Conservation (phyloP, 2,113 vertebrate genomes). For the Myrmecophaga tridactyla region DNA sequence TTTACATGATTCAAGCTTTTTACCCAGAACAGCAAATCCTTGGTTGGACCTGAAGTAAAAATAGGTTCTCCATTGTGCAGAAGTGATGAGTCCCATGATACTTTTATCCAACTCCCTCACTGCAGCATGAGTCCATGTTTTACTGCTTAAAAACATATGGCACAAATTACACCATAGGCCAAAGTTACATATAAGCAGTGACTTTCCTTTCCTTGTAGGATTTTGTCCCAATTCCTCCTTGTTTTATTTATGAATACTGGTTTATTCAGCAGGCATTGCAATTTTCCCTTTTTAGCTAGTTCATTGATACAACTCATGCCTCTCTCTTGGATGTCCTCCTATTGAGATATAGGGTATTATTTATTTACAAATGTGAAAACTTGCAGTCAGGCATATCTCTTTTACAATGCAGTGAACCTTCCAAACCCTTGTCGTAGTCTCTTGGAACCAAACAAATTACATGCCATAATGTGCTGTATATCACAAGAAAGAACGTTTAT, state of each 20-base stretch:
- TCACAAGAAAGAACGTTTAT: slow-evolving; percentile 71
- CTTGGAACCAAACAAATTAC: slow-evolving; percentile 81
- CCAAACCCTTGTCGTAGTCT: slow-evolving; percentile 79
- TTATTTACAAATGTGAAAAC: slow-evolving; percentile 73
- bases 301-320: not conserved
- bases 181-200: not conserved
- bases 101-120: not conserved
- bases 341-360: slow-evolving; percentile 41
- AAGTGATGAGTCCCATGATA: slow-evolving; percentile 28
- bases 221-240: not conserved
- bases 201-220: not conserved
- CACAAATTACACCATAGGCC: slow-evolving; percentile 6
- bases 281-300: not conserved
- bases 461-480: slow-evolving; percentile 77
- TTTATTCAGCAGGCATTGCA: not conserved
- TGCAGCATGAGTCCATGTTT: slow-evolving; percentile 1
- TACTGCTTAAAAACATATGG: slow-evolving; percentile 47
- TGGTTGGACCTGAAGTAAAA: slow-evolving; percentile 17
- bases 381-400: slow-evolving; percentile 74
- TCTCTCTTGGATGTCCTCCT: slow-evolving; percentile 5
- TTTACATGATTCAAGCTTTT: not conserved
- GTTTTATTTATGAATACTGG: not conserved
- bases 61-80: not conserved
- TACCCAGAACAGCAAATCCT: not conserved
- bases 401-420: slow-evolving; percentile 81